Base-by-base conservation (phyloP, 2,797 vertebrate genomes). In the Nothura maculosa region DNA sequence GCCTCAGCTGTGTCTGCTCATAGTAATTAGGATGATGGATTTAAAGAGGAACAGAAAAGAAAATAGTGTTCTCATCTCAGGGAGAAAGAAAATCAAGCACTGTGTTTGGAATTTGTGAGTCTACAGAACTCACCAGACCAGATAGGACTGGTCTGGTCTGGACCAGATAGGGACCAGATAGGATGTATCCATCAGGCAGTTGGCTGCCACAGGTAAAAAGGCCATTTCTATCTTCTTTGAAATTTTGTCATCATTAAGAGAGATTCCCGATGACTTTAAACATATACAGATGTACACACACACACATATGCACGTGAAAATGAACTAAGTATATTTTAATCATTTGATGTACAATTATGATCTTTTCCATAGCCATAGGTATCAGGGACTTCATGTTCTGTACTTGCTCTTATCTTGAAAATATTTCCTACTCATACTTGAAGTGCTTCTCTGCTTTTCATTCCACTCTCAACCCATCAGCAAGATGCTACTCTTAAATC, bases 1-100 rank as follows among this genome's bases (percentile, higher is more conserved):
- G 82, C 60, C 34, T 94, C 63, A 89, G 80, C 77, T 88, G 85
- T 81, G 52, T 69, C 67, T 91, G 74, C 40, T 94, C 60, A 22
- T 75, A 85, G 75, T 87, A 85, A 89, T 93, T 92, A 95, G 25
- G 52, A 27, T 70, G 77, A 87, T 75, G 80, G 73, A 69, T 92
- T 93, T 50, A 78, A 89, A 93, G 50, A 82, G 68, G 43, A 92
- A 82, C 21, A 69, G 54, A 36, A 52, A 70, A 76, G 52, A 25
- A 14, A 0, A 3, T 28, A 69, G 36, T 12, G 66, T 11, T 78
- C 25, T 79, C 77, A n/a, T 55, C 60, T 78, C 47, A 60, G n/a
- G 85, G 16, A 76, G 55, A 78, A 85, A 72, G 45, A 47, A 81
- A 90, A 84, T 34, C n/a, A 73, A 76, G 62, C 34, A 72, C 62